phyloP scores from a whole-genome alignment of 2,797 vertebrate species.

The Chelmon rostratus region DNA sequence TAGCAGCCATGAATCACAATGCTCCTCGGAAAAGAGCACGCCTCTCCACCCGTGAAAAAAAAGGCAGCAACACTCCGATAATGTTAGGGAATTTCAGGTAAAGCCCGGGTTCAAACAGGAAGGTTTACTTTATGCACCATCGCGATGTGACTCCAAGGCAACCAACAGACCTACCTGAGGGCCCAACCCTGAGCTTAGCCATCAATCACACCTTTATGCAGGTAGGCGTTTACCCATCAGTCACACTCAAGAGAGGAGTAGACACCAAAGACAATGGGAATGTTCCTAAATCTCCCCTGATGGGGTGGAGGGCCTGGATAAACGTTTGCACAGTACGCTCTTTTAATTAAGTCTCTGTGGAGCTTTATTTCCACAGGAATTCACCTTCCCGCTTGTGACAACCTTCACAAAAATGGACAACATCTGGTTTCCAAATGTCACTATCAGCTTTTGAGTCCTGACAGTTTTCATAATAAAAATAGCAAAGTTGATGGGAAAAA shows the following conservation, averaged over 20 bases:
- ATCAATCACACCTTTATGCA: conserved; percentile 83
- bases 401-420: conserved; percentile 61
- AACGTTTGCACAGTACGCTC: conserved; percentile 79
- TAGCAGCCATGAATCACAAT: conserved; percentile 38
- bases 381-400: conserved; percentile 70
- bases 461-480: conserved; percentile 52
- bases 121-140: conserved; percentile 41
- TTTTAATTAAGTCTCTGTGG: conserved; percentile 80
- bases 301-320: conserved; percentile 73
- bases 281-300: conserved; percentile 75
- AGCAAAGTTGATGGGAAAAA: conserved; percentile 41
- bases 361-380: conserved; percentile 80
- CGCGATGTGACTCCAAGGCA: conserved; percentile 34
- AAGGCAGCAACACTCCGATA: conserved; percentile 16
- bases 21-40: conserved; percentile 19
- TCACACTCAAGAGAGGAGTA: conserved; percentile 76
- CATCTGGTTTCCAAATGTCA: conserved; percentile 77
- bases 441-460: conserved; percentile 43
- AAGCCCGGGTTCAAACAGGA: conserved; percentile 46
- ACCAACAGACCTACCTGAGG: conserved; percentile 66
- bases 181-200: conserved; percentile 67
- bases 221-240: conserved; percentile 82
- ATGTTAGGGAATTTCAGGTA: conserved; percentile 25
- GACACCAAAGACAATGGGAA: conserved; percentile 77
- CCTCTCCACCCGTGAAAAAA: conserved; percentile 27